Percentiles rank a stretch among this genome's conserved stretches.
phyloP scores from a whole-genome alignment of 2,888 invertebrate species.

The Leptinotarsa peninsularis region DNA sequence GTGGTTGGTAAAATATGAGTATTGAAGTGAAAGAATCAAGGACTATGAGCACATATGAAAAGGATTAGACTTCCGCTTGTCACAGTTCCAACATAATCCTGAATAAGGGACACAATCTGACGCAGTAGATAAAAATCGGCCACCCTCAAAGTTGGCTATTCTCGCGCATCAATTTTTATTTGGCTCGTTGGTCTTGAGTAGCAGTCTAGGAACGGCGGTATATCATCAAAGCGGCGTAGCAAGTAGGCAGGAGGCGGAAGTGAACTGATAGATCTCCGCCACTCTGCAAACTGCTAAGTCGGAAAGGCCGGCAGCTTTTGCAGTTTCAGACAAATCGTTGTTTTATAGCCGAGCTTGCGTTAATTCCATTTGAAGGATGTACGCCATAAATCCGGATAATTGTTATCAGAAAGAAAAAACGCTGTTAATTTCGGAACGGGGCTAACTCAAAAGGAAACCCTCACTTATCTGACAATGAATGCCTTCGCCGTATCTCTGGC shows the following conservation, averaged over 20 bases:
- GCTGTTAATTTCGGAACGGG: constrained; percentile 56
- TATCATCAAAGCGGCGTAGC: constrained; percentile 39
- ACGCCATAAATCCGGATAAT: constrained; percentile 64
- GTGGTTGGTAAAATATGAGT: too few species aligned
- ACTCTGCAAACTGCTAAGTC: constrained; percentile 53
- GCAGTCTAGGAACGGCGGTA: constrained; percentile 31
- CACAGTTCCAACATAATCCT: constrained; percentile 2
- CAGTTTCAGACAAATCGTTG: constrained; percentile 62
- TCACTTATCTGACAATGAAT: constrained; percentile 32
- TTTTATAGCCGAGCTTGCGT: constrained; percentile 62
- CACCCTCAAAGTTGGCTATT: constrained; percentile 29
- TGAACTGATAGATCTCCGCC: constrained; percentile 55
- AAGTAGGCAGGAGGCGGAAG: constrained; percentile 35
- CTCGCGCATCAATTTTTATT: constrained; percentile 39
- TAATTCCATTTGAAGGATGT: constrained; percentile 65
- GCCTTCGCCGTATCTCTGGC: constrained; percentile 28
- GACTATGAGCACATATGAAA: not conserved
- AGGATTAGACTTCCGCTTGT: constrained; percentile 1
- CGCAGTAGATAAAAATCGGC: constrained; percentile 21
- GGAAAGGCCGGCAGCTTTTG: constrained; percentile 53
- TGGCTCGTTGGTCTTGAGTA: constrained; percentile 38
- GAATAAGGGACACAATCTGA: constrained; percentile 18
- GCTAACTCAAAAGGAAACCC: constrained; percentile 20
- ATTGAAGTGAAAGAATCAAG: constrained; percentile 14
- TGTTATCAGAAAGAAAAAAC: constrained; percentile 61